Percentiles rank a stretch among this genome's conserved stretches.
phyloP scores from a whole-genome alignment of 2,113 vertebrate species.

The Probosciger aterrimus region DNA sequence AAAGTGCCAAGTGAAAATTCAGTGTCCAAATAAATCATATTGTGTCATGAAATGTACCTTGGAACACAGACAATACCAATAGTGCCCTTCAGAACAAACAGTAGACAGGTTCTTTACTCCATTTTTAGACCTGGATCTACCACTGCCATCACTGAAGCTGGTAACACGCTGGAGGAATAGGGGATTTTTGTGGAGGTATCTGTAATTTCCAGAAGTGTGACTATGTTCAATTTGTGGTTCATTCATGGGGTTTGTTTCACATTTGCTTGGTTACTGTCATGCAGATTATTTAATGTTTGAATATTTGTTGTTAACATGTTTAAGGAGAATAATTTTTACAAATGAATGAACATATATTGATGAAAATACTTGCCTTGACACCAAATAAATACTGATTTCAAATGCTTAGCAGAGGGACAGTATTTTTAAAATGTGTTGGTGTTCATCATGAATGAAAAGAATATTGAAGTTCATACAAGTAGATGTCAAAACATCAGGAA shows the following conservation, averaged over 20 bases:
- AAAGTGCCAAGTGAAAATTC: neutral
- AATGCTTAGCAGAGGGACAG: neutral
- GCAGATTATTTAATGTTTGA: neutral
- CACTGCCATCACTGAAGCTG: neutral
- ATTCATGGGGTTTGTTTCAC: neutral
- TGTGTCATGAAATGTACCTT: neutral
- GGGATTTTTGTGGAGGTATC: neutral
- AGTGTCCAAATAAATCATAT: neutral
- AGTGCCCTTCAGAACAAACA: neutral
- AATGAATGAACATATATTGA: neutral
- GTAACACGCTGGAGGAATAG: neutral
- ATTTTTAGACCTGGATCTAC: neutral
- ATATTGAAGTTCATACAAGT: neutral
- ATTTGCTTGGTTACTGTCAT: neutral
- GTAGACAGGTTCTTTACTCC: neutral
- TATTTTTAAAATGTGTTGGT: neutral
- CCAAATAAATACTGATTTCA: neutral
- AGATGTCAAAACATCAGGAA: neutral
- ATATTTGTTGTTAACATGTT: neutral
- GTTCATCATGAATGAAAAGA: neutral
- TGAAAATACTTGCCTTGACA: neutral
- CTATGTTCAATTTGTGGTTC: neutral
- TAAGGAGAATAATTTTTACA: neutral
- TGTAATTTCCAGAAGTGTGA: neutral
- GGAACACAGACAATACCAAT: fast-evolving